Evolutionary conservation across 2,888 invertebrate genomes (phyloP).

Genomic region (Pheosia tremula): DNA sequence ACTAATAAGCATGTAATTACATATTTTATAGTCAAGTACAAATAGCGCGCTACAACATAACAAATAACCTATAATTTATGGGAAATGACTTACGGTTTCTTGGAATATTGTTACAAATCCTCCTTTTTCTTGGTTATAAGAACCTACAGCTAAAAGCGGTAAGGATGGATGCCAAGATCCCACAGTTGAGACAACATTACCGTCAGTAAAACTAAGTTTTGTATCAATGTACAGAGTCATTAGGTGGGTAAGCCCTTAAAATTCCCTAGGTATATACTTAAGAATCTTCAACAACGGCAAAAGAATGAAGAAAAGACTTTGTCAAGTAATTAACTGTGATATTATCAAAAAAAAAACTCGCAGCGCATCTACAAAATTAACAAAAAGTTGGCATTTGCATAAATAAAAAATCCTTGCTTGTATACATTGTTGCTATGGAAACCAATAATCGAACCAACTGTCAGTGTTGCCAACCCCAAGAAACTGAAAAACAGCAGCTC

Average conservation of each 20-base stretch:
- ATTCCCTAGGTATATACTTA: no score
- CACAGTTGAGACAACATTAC: slow-evolving; percentile 91
- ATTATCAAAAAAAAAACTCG: no score
- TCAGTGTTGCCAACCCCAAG: no score
- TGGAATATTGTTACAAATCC: slow-evolving; percentile 95
- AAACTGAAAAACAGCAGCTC: no score
- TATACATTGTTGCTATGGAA: slow-evolving; percentile 3
- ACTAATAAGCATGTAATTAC: background rate
- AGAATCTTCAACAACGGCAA: no score
- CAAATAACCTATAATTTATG: no score
- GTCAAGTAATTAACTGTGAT: no score
- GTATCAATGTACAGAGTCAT: slow-evolving; percentile 94
- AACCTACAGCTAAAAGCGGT: slow-evolving; percentile 93
- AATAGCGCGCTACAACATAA: no score
- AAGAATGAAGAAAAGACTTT: no score
- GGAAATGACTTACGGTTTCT: slow-evolving; percentile 87
- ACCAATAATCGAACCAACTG: background rate
- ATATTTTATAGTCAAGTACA: no score
- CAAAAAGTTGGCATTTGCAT: background rate
- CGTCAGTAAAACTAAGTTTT: slow-evolving; percentile 90
- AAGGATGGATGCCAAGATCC: slow-evolving; percentile 93
- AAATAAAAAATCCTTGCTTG: background rate
- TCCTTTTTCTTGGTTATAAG: slow-evolving; percentile 94
- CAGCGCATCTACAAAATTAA: no score
- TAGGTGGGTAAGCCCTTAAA: background rate